Conservation (phyloP, 2,888 invertebrate genomes). For the Xanthorhoe designata region DNA sequence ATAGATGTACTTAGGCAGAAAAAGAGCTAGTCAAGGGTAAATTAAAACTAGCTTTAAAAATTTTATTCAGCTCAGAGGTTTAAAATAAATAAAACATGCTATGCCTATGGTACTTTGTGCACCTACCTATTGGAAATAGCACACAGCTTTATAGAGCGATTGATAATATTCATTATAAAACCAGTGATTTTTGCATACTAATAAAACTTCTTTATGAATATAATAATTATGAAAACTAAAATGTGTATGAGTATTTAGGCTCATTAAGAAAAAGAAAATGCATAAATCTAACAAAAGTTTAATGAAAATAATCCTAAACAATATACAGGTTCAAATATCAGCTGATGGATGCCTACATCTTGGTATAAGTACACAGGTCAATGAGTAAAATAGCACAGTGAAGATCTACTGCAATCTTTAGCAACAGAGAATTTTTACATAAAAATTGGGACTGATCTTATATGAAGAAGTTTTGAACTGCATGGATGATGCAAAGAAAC, state of each 20-base stretch:
- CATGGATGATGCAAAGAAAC: not conserved
- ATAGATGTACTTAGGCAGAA: too few species aligned
- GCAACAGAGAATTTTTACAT: not conserved
- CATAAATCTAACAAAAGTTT: slow-evolving; percentile 1
- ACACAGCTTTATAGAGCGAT: too few species aligned
- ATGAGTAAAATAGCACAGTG: not conserved
- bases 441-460: not conserved
- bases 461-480: not conserved
- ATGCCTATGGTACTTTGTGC: too few species aligned
- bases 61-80: too few species aligned
- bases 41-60: too few species aligned
- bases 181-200: too few species aligned
- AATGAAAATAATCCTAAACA: not conserved
- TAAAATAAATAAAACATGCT: too few species aligned
- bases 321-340: not conserved
- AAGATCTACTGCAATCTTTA: not conserved
- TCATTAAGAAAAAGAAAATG: not conserved
- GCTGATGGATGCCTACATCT: not conserved
- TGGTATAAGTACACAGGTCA: not conserved
- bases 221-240: too few species aligned
- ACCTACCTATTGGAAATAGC: too few species aligned
- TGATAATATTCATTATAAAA: too few species aligned
- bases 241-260: not conserved
- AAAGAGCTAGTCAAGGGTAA: too few species aligned
- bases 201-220: too few species aligned